A percentile compares a stretch with the other conserved stretches of the same genome.
These are phyloP conservation scores for Limnephilus lunatus DNA, from an alignment of 2,888 invertebrate genomes.

Conservation along the genomic window DNA sequence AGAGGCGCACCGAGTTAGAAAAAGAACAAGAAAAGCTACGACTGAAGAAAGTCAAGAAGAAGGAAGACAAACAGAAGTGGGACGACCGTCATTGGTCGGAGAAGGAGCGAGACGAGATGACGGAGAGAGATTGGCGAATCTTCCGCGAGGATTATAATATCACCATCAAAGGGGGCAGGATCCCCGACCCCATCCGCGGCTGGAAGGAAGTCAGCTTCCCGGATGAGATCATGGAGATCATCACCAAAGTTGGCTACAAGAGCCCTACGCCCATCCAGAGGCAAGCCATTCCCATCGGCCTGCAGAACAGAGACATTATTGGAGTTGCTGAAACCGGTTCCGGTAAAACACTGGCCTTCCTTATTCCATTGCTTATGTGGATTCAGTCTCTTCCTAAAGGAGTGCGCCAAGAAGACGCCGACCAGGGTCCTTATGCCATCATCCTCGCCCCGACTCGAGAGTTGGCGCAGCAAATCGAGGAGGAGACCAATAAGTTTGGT, in stretches of 20 bases:
- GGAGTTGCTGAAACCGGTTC: constrained; percentile 99
- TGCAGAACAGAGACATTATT: constrained; percentile 96
- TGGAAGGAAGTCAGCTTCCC: constrained; percentile 97
- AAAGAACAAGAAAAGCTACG: constrained; percentile 97
- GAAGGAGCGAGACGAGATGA: constrained; percentile 96
- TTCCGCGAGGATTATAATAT: constrained; percentile 99
- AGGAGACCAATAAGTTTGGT: constrained; percentile 98
- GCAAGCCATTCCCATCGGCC: constrained; percentile 99
- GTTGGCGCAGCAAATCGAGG: constrained; percentile 99
- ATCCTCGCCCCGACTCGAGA: constrained; percentile 99
- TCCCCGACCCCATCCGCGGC: constrained; percentile 95
- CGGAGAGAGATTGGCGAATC: constrained; percentile 99
- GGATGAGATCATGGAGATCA: constrained; percentile 93
- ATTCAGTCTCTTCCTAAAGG: constrained; percentile 98
- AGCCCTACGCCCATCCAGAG: constrained; percentile 99
- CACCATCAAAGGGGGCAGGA: constrained; percentile 96
- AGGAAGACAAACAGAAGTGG: constrained; percentile 99
- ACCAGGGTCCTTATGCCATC: constrained; percentile 98
- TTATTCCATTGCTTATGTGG: constrained; percentile 98
- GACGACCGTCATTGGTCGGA: constrained; percentile 99
- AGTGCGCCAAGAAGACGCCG: constrained; percentile 92
- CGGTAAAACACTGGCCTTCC: constrained; percentile 98
- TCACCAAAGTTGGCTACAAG: constrained; percentile 95
- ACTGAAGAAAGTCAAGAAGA: constrained; percentile 93
- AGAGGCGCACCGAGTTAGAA: constrained; percentile 95